A percentile compares a stretch with the other conserved stretches of the same genome.
Evolutionary conservation across 2,113 vertebrate genomes (phyloP).

Genomic region (Myodes glareolus): DNA sequence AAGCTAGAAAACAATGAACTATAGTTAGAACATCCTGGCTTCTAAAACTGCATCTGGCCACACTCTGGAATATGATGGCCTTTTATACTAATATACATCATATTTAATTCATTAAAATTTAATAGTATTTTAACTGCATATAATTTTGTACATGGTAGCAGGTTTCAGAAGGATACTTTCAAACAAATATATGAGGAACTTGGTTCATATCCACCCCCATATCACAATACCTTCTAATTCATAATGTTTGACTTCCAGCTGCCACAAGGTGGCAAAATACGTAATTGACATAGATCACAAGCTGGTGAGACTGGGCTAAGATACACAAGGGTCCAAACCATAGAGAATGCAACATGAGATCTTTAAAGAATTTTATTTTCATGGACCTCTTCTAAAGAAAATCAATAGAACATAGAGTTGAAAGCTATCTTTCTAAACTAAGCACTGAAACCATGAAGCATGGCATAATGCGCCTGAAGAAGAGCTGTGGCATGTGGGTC

Average conservation of each 20-base stretch:
- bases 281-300: background rate
- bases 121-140: background rate
- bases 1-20: background rate
- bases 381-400: slow-evolving; percentile 40
- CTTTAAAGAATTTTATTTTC: background rate
- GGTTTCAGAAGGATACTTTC: background rate
- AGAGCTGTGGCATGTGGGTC: slow-evolving; percentile 29
- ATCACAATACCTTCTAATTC: background rate
- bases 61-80: background rate
- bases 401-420: slow-evolving; percentile 47
- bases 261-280: slow-evolving; percentile 64
- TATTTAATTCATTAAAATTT: background rate
- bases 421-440: slow-evolving; percentile 54
- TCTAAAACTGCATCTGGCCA: background rate
- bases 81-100: background rate
- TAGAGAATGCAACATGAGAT: background rate
- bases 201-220: too few relatives aligned
- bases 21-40: background rate
- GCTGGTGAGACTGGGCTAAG: background rate
- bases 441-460: background rate
- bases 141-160: background rate
- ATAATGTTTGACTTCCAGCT: background rate
- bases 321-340: background rate
- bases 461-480: slow-evolving; percentile 14
- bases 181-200: background rate